Base-by-base conservation (phyloP, 2,113 vertebrate genomes). In the Thomomys bottae region DNA sequence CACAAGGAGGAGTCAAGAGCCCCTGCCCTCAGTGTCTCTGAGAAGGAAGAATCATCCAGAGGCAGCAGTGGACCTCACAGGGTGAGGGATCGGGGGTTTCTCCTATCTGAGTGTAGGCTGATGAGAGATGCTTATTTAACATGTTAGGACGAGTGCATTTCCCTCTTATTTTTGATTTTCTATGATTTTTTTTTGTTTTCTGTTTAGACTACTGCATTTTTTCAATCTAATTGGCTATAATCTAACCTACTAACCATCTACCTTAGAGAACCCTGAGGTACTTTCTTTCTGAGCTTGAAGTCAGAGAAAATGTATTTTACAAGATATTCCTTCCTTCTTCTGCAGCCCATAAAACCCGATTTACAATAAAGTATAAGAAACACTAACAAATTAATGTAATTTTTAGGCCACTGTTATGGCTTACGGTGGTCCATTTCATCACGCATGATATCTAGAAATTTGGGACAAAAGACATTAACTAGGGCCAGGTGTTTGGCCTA, bases 311-410 rank as follows among this genome's bases (percentile, higher is more conserved):
- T 76, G 3, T 78, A 68, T 87, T 92, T 85, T 88, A 26, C 11
- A 88, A 68, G 38, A 45, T 1, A 79, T 2, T 42, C 12, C 11
- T 8, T 6, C 28, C 28, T 8, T 28, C 6, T 30, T 77, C 11
- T 42, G 10, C 10, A 59, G 36, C 38, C 32, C 79, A 8, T 75
- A 73, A 78, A 54, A 70, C 30, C 30, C 36, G 75, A 85, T 73
- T 85, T 79, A 45, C 42, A 94, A 73, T 70, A 66, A 85, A 84
- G n/a, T 63, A 0, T 63, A 68, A 86, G 20, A 72, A 88, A 71
- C 2, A 30, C 32, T 49, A 42, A 82, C 9, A 83, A 73, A 92
- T 73, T 54, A 80, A 81, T n/a, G 57, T 21, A 82, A 45, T 30
- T 14, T 67, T 75, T 21, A 79, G 66, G 42, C 10, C 63, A 80